Conservation (phyloP, 2,797 vertebrate genomes). For the Acrocephalus scirpaceus region DNA sequence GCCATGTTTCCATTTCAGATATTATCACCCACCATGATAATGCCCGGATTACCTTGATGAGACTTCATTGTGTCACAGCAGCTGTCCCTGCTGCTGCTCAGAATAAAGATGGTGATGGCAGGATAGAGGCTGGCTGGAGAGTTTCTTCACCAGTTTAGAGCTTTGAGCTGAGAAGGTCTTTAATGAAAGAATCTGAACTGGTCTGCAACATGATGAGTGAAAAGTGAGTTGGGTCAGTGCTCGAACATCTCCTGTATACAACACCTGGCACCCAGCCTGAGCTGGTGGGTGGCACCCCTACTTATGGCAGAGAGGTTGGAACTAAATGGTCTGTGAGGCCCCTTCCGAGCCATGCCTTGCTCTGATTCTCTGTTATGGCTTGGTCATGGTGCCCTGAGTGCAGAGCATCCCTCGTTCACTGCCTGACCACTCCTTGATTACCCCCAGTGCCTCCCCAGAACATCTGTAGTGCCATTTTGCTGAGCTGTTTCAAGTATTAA, state of each 20-base stretch:
- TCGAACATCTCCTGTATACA: neutral
- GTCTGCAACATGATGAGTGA: neutral
- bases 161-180: neutral
- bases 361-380: neutral
- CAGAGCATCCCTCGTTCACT: neutral
- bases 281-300: fast-evolving
- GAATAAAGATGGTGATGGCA: neutral
- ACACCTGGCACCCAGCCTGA: neutral
- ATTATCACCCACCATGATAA: neutral
- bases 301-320: neutral
- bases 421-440: neutral
- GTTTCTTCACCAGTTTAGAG: neutral
- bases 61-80: neutral
- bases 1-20: neutral
- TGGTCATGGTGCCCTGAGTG: neutral
- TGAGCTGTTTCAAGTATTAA: neutral
- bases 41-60: neutral
- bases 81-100: neutral
- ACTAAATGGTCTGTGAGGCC: neutral
- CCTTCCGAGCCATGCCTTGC: neutral
- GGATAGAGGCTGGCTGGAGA: neutral
- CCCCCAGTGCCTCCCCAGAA: neutral
- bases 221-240: neutral
- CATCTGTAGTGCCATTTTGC: neutral
- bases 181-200: neutral